Base-by-base conservation (phyloP, 2,113 vertebrate genomes). In the Rafetus swinhoei region DNA sequence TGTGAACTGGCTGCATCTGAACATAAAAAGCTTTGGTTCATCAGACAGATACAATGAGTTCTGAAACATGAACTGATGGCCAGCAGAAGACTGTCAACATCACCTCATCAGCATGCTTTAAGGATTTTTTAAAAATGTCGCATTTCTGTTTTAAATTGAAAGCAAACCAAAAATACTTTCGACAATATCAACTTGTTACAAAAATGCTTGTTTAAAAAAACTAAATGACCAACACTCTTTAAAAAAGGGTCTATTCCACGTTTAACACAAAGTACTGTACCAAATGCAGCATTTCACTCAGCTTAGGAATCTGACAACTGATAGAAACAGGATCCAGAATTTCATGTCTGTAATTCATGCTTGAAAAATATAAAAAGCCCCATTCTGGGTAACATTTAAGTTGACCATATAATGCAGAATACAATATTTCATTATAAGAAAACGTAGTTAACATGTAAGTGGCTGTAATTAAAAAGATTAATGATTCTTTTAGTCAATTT, bases 401-500 rank as follows among this genome's bases (percentile, higher is more conserved):
- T 90, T 97, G 93, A 97, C 97, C 94, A 96, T 96, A 97, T 90
- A 97, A 97, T 96, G 96, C 96, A 98, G 97, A 98, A 97, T 97
- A 98, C 94, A 97, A 97, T 85, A 93, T 94, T 97, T 96, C 96
- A 95, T 95, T 97, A 95, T 97, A 98, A 97, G 97, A 98, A 98
- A 98, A 98, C 74, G 96, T 93, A 97, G 96, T 97, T 97, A 98
- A 98, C 89, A 90, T 89, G 95, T 95, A 98, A 98, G 97, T 98
- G 97, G 97, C 97, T 98, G 97, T 97, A 92, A 91, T 97, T 96
- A 97, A 94, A 97, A 98, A 97, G 94, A 93, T 88, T 96, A 97
- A 97, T 92, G 94, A 97, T 97, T 97, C 84, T 96, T 98, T 97
- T 95, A 98, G 98, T 97, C 98, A 98, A 98, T 97, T 97, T 96